Base-by-base conservation (phyloP, 2,888 invertebrate species). In the Drosophila cognata region DNA sequence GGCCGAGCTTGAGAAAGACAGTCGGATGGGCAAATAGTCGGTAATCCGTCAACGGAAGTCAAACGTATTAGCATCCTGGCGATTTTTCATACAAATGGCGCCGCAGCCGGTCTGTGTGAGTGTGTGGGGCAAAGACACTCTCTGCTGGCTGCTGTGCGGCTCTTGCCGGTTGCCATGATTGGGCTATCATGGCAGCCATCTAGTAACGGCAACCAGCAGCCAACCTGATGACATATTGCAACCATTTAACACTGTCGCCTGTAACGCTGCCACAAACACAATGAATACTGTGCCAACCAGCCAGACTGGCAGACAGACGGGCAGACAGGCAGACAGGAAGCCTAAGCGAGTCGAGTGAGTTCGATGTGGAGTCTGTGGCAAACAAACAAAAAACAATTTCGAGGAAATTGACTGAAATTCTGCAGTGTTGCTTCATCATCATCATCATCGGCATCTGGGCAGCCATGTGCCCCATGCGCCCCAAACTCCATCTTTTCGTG, bases 11-110 rank as follows among this genome's bases (percentile, higher is more conserved):
- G 51, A 29, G n/a, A 28, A 38, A 55, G 55, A 50, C 55, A 50
- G 48, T 58, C 50, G 72, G 66, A 71, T 51, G 66, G 68, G 69
- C 80, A 88, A 86, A 84, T 88, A 88, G 89, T 87, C 85, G 78
- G 92, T 92, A 91, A 91, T 91, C 92, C 91, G 91, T 92, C 91
- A 91, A 89, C 91, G 92, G 92, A 92, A 91, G 91, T 92, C 92
- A 92, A 91, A 92, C 92, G 92, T 91, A 92, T 91, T 91, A 92
- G 92, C 91, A 92, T 92, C 91, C 92, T 90, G 89, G 91, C 91
- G 87, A 91, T 92, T 92, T 91, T 92, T 91, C 92, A 91, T 91
- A 85, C 90, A 91, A 91, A 91, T 91, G 90, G 90, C 81, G 81
- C 79, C 84, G 80, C 83, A 79, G 74, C 80, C 84, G 64, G 71